Conservation (phyloP, 2,888 invertebrate genomes). For the Cephus spinipes region DNA sequence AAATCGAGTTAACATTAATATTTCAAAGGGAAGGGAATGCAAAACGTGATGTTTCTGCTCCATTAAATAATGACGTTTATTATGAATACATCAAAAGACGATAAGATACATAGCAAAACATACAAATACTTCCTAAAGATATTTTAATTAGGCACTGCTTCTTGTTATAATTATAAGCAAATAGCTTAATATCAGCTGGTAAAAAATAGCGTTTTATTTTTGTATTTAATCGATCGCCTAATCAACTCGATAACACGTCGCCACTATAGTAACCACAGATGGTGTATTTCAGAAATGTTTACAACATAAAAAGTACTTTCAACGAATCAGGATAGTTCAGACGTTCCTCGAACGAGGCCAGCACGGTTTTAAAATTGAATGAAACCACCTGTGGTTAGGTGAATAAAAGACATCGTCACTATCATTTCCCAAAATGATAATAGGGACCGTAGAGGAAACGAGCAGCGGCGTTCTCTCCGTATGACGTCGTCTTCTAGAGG, state of each 20-base stretch:
- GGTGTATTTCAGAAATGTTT: not conserved
- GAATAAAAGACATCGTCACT: constrained; percentile 15
- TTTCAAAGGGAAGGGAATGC: not conserved
- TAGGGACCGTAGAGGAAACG: constrained; percentile 12
- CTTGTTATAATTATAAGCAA: not conserved
- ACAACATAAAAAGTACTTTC: not conserved
- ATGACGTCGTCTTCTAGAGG: not conserved
- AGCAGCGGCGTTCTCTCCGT: constrained; percentile 32
- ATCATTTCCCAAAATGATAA: not conserved
- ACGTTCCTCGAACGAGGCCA: not conserved
- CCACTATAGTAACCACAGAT: no score
- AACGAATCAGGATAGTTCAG: not conserved
- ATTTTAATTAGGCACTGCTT: not conserved
- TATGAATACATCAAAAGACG: not conserved
- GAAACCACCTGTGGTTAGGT: constrained; percentile 9
- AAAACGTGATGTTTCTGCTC: not conserved
- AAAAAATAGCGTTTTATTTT: no score
- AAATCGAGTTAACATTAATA: not conserved
- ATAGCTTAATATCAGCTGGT: not conserved
- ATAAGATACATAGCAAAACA: not conserved
- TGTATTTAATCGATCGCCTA: no score
- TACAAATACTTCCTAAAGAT: not conserved
- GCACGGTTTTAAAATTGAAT: not conserved
- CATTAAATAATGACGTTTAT: not conserved
- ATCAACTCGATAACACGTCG: not conserved